These are phyloP conservation scores for Columba guinea DNA, from an alignment of 2,797 vertebrate genomes.

Conservation along the genomic window DNA sequence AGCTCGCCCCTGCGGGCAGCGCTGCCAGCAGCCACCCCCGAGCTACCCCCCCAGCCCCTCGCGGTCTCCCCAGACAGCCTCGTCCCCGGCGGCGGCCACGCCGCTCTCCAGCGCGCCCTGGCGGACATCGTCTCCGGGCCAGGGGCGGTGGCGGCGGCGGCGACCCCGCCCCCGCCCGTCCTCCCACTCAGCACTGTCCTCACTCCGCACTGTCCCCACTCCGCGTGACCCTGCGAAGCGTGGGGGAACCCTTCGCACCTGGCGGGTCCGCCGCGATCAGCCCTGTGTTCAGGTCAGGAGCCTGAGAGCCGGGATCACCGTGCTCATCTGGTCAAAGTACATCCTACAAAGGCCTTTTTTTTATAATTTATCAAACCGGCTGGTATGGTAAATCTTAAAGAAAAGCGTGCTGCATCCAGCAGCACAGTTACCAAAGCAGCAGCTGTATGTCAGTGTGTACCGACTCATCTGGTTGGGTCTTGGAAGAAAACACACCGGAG, in stretches of 20 bases:
- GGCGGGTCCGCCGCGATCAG: too few relatives aligned
- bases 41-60: neutral
- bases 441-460: accelerated
- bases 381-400: accelerated
- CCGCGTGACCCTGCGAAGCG: too few relatives aligned
- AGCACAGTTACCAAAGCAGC: neutral
- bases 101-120: neutral
- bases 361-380: neutral
- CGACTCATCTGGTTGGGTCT: too few relatives aligned
- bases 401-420: neutral
- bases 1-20: neutral
- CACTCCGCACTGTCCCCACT: too few relatives aligned
- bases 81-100: neutral
- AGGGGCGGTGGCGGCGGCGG: neutral
- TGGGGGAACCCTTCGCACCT: neutral
- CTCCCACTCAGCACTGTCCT: neutral
- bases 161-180: too few relatives aligned
- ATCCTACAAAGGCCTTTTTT: accelerated
- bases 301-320: neutral
- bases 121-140: neutral
- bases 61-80: neutral
- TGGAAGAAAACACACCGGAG: neutral
- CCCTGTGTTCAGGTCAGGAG: neutral
- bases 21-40: neutral
- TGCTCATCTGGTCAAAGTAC: neutral